Base-by-base conservation (phyloP, 2,113 vertebrate species). In the Montifringilla adamsi region DNA sequence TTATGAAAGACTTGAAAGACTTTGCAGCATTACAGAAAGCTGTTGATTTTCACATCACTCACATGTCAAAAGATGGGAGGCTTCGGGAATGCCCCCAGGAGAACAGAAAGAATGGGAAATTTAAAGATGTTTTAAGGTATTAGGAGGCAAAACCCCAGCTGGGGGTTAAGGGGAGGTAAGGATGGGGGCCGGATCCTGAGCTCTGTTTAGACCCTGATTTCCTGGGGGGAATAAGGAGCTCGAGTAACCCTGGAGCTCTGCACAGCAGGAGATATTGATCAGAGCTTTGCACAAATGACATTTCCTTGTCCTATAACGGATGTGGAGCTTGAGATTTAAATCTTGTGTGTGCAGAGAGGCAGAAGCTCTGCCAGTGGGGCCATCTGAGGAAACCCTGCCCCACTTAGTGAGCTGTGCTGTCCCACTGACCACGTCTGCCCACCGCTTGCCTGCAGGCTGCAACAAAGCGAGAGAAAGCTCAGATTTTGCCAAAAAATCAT, bases 41-140 rank as follows among this genome's bases (percentile, higher is more conserved):
- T 87, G 72, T 60, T 74, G 89, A 10, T 74, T 75, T 89, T 81
- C 75, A 73, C 70, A 79, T 91, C 80, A 56, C 80, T 89, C 89
- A 88, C 3, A 26, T 81, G 93, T 82, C 91, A 84, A n/a, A 66
- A 47, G 68, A 49, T 12, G 20, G 59, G 78, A 69, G 68, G 75
- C 46, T 88, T 69, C 0, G 4, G 63, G 72, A 63, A 64, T 14
- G 2, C 56, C 70, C 63, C 31, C 3, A 24, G 27, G 69, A 59
- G 50, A 70, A 44, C 28, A 26, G 88, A 1, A 46, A 50, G 47
- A 79, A 58, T 1, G 9, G 28, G 79, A 33, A 74, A 87, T 78
- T 52, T 63, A 35, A 86, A 70, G 63, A 39, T 73, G 31, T 7
- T 39, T 90, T 44, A 6, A 50, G 2, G 1, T 20, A 23, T 50